Evolutionary conservation across 2,888 invertebrate genomes (phyloP).

Genomic region (Ectemnius cavifrons): DNA sequence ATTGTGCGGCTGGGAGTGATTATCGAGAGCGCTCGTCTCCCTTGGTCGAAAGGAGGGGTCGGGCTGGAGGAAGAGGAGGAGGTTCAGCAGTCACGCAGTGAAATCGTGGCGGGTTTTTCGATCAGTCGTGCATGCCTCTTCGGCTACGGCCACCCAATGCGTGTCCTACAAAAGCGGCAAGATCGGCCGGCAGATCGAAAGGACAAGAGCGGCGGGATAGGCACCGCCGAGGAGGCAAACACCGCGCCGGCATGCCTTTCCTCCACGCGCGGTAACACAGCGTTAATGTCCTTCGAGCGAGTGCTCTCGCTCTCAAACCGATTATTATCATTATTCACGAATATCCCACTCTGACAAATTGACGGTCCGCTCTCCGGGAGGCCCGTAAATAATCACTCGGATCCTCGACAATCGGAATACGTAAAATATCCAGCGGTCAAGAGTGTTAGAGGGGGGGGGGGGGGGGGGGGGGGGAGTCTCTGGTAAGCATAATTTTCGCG

Average conservation of each 20-base stretch:
- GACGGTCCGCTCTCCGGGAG: neutral
- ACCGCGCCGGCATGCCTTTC: neutral
- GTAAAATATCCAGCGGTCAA: too few species aligned
- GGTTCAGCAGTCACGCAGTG: conserved; percentile 33
- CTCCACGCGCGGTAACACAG: neutral
- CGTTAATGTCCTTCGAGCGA: neutral
- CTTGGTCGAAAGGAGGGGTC: neutral
- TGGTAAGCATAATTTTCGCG: conserved; percentile 41
- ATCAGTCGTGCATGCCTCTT: conserved; percentile 43
- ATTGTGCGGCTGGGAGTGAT: conserved; percentile 19
- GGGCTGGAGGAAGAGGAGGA: conserved; percentile 11
- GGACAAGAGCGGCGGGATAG: conserved; percentile 36
- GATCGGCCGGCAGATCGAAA: conserved; percentile 30
- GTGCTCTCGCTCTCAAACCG: conserved; percentile 2
- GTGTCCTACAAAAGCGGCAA: conserved; percentile 51
- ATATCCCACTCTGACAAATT: neutral
- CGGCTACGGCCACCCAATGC: conserved; percentile 52
- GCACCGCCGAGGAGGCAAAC: too few species aligned
- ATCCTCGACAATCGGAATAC: too few species aligned
- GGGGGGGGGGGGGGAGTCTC: neutral
- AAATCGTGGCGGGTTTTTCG: conserved; percentile 54
- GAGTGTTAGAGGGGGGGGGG: too few species aligned
- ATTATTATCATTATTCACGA: conserved; percentile 8
- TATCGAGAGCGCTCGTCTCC: conserved; percentile 25
- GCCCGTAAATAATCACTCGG: neutral